These are phyloP conservation scores for Cryptocheilus praepositus DNA, from an alignment of 2,888 invertebrate genomes.

Conservation along the genomic window DNA sequence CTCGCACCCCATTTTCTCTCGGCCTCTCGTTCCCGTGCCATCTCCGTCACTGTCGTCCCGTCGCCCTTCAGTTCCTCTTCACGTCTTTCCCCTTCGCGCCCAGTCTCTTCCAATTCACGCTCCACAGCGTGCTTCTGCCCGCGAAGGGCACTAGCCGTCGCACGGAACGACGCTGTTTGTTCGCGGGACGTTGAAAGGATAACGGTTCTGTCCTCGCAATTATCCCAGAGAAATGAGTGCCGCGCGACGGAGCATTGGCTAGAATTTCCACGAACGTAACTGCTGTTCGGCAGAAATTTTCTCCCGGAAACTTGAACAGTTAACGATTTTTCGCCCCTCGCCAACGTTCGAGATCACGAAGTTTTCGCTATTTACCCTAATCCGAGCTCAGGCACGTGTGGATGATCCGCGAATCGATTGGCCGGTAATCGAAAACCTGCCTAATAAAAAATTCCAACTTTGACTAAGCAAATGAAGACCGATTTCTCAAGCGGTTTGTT, in stretches of 20 bases:
- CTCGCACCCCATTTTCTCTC: neutral
- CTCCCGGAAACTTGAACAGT: constrained; percentile 30
- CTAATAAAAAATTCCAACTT: too few species aligned
- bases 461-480: too few species aligned
- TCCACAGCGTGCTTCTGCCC: constrained; percentile 9
- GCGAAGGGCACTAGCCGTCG: constrained; percentile 7
- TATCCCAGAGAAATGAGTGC: constrained; percentile 42
- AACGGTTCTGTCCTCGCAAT: constrained; percentile 36
- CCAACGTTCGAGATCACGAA: constrained; percentile 19
- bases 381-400: too few species aligned
- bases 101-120: constrained; percentile 2
- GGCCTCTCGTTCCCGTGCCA: constrained; percentile 9
- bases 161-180: constrained; percentile 23
- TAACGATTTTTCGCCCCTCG: constrained; percentile 39
- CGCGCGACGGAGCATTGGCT: constrained; percentile 20
- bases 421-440: too few species aligned
- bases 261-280: constrained; percentile 29
- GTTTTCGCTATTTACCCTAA: too few species aligned
- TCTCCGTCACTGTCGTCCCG: constrained; percentile 4
- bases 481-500: too few species aligned
- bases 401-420: too few species aligned
- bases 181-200: constrained; percentile 30
- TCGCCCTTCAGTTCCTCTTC: constrained; percentile 5
- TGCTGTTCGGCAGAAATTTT: constrained; percentile 27
- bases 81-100: constrained; percentile 1